Base-by-base conservation (phyloP, 2,797 vertebrate species). In the Gila robusta region DNA sequence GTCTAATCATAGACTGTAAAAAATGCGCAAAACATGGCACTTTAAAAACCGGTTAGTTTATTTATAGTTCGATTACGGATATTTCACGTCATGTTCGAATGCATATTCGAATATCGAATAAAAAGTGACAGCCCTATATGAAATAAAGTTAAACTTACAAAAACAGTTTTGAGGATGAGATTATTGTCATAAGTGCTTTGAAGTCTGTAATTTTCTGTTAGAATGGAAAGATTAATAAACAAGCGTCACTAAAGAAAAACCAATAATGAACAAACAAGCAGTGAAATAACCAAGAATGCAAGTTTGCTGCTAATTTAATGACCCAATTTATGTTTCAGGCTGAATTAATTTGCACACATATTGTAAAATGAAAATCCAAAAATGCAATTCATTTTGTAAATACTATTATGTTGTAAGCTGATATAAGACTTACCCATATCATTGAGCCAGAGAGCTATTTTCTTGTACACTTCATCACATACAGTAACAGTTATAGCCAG, bases 171-270 rank as follows among this genome's bases (percentile, higher is more conserved):
- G 95, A 99, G 97, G 95, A 98, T 98, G 94, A 99, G 97, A 94
- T 98, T 97, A 96, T 98, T 99, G 95, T 99, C 98, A 76, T 99
- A 99, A 96, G 98, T 96, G 94, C 98, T 99, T 96, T 99, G 98
- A 93, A 99, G 97, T 94, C 97, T 97, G 92, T 99, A 98, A 90
- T 99, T 99, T 94, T 99, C 98, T 99, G 94, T 83, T 76, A 83
- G 79, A 88, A 66, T 91, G 11, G 84, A 87, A 21, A 88, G 49
- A 91, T 9, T 83, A 86, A 26, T 71, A 74, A 28, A 62, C 47
- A 85, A 52, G 16, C 74, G 67, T 71, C 19, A 79, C 5, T 32
- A 19, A 23, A 19, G 5, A 41, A 17, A 56, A 37, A 44, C 1
- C 0, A 17, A 17, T 59, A 39, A 78, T 17, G 2, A 41, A 41